These are phyloP conservation scores for Gymnogyps californianus DNA, from an alignment of 2,113 vertebrate genomes.

Conservation along the genomic window DNA sequence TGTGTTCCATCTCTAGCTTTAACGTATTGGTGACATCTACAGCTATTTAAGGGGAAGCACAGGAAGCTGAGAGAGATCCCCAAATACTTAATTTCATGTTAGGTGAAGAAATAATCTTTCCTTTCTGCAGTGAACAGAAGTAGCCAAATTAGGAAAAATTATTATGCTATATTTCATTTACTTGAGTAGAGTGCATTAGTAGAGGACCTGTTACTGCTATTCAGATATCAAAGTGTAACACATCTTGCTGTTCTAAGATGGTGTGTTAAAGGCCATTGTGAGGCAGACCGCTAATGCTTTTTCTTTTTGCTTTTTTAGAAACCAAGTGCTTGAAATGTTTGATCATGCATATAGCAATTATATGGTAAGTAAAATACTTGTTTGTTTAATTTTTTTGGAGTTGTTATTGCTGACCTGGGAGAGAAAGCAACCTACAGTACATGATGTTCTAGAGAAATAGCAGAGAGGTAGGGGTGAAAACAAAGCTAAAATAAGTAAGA, in stretches of 20 bases:
- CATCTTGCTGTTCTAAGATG: not conserved
- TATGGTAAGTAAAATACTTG: constrained; percentile 83
- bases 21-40: not conserved
- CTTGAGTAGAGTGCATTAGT: not conserved
- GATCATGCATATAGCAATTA: constrained; percentile 98
- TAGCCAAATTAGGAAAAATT: not conserved
- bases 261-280: not conserved
- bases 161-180: not conserved
- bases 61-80: not conserved
- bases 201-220: not conserved
- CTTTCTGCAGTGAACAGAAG: not conserved
- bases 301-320: constrained; percentile 70
- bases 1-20: not conserved
- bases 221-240: not conserved
- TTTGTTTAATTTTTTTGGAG: not conserved
- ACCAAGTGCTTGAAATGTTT: constrained; percentile 99
- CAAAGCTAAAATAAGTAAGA: not conserved
- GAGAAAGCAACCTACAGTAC: not conserved
- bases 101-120: not conserved
- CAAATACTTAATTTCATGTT: not conserved
- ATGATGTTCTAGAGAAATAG: not conserved
- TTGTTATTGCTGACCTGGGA: not conserved
- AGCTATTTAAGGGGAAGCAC: not conserved
- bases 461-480: not conserved
- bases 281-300: not conserved